Conservation (phyloP, 2,888 invertebrate species). For the Blastobasis lacticolella region DNA sequence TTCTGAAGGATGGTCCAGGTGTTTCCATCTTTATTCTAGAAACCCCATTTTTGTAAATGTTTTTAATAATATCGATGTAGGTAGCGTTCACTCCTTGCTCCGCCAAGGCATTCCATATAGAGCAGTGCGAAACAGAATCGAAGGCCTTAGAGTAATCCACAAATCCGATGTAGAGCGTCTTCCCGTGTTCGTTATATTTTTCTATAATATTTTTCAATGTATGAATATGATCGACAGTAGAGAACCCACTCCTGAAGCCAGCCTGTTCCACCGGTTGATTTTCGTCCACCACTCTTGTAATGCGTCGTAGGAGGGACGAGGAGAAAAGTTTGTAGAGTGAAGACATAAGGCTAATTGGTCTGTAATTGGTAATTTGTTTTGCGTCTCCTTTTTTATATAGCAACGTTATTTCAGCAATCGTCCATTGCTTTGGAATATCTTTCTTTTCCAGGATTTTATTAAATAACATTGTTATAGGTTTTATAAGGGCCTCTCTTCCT, state of each 20-base stretch:
- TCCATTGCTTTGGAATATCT: slow-evolving; percentile 1
- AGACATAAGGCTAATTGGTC: slow-evolving; percentile 1
- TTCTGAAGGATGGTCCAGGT: too few relatives aligned
- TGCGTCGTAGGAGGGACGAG: slow-evolving; percentile 1
- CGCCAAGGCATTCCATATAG: too few relatives aligned
- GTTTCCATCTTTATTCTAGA: too few relatives aligned
- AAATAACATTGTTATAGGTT: neutral
- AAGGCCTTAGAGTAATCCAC: too few relatives aligned
- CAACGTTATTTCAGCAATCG: slow-evolving; percentile 6
- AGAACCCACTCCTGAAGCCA: slow-evolving; percentile 5
- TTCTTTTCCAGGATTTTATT: neutral
- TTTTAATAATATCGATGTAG: too few relatives aligned
- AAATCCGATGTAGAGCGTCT: too few relatives aligned
- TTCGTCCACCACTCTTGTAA: slow-evolving; percentile 1
- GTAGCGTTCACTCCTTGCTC: too few relatives aligned
- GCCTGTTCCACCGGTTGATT: slow-evolving; percentile 9
- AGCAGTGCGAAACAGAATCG: too few relatives aligned
- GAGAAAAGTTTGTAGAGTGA: slow-evolving; percentile 8
- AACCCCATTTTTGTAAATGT: too few relatives aligned
- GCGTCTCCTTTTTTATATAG: slow-evolving; percentile 12
- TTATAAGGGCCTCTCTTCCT: too few relatives aligned
- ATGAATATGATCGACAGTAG: neutral
- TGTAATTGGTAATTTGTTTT: slow-evolving; percentile 6
- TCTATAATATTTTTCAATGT: too few relatives aligned
- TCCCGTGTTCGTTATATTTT: too few relatives aligned